Evolutionary conservation across 2,797 vertebrate genomes (phyloP).

Genomic region (Helicolenus hilgendorfi): DNA sequence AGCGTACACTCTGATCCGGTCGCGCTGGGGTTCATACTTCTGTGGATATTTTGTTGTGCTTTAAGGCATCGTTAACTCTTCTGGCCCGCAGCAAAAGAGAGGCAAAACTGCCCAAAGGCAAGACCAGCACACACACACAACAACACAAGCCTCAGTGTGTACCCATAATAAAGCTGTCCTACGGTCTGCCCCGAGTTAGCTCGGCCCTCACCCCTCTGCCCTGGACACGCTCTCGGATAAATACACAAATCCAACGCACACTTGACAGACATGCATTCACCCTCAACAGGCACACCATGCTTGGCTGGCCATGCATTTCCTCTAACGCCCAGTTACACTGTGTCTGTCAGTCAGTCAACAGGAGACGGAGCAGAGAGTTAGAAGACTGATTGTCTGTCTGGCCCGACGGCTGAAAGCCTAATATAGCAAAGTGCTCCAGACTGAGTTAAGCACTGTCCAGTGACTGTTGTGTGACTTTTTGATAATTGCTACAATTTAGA

Average conservation of each 20-base stretch:
- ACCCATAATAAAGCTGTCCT: slow-evolving; percentile 13
- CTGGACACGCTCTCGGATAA: slow-evolving; percentile 19
- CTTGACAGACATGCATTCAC: slow-evolving; percentile 41
- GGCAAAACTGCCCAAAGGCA: slow-evolving; percentile 18
- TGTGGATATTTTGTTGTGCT: slow-evolving; percentile 49
- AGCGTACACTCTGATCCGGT: background rate
- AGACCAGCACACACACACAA: background rate
- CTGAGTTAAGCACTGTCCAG: slow-evolving; percentile 4
- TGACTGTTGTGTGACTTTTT: slow-evolving; percentile 4
- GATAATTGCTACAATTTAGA: slow-evolving; percentile 19
- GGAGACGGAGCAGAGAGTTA: background rate
- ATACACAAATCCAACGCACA: slow-evolving; percentile 37
- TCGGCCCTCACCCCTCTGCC: slow-evolving; percentile 13
- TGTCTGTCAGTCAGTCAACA: slow-evolving; percentile 54
- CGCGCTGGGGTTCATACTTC: slow-evolving; percentile 17
- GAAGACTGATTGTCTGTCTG: slow-evolving; percentile 31
- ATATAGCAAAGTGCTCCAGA: slow-evolving; percentile 11
- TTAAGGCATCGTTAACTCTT: slow-evolving; percentile 56
- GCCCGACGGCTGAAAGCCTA: background rate
- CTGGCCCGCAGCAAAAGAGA: slow-evolving; percentile 47
- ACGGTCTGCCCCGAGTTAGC: slow-evolving; percentile 9
- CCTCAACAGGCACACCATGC: slow-evolving; percentile 11
- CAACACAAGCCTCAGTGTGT: background rate
- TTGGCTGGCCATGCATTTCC: slow-evolving; percentile 53
- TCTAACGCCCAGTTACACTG: slow-evolving; percentile 23